Evolutionary conservation across 2,113 vertebrate species (phyloP).

Genomic region (Sphyrna mokarran): DNA sequence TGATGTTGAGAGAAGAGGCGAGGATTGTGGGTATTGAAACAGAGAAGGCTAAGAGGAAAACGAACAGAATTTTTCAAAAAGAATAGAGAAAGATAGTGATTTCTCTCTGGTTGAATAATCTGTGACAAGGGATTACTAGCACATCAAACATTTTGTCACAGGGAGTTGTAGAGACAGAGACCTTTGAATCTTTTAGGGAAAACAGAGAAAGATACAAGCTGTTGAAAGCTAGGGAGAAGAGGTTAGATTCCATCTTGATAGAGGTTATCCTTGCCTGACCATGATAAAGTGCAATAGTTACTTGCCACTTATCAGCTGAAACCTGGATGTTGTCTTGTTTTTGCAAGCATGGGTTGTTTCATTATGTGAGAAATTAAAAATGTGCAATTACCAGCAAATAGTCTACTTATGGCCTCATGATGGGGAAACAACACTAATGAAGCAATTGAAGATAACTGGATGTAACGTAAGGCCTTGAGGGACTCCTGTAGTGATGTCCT

Average conservation of each 20-base stretch:
- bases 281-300: background rate
- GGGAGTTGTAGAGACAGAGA: too few relatives aligned
- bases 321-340: background rate
- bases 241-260: background rate
- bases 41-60: background rate
- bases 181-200: too few relatives aligned
- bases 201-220: too few relatives aligned
- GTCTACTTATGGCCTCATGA: background rate
- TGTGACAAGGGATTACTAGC: too few relatives aligned
- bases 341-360: background rate
- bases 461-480: background rate
- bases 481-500: background rate
- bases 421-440: background rate
- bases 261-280: background rate
- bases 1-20: background rate
- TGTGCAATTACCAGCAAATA: background rate
- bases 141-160: too few relatives aligned
- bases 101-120: too few relatives aligned
- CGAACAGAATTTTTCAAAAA: background rate
- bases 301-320: background rate
- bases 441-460: background rate
- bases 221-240: background rate
- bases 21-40: background rate
- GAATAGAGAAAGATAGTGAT: background rate
- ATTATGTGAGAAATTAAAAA: background rate